Evolutionary conservation across 2,797 vertebrate species (phyloP).

Genomic region (Coregonus suidteri): DNA sequence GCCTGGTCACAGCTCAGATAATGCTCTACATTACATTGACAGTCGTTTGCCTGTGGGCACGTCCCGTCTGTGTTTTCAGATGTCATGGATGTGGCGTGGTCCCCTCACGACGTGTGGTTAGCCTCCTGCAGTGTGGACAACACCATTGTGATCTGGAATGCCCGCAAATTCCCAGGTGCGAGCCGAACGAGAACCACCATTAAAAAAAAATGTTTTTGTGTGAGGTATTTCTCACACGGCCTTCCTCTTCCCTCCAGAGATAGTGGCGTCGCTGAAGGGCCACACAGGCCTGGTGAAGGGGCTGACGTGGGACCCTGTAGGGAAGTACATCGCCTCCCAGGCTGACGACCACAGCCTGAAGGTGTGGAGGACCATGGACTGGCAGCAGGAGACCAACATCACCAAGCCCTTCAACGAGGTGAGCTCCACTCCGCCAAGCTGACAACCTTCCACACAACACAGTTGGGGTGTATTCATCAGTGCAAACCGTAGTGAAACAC

Average conservation of each 20-base stretch:
- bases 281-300: slow-evolving; percentile 97
- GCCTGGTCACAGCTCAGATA: not conserved
- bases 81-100: slow-evolving; percentile 99
- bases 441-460: not conserved
- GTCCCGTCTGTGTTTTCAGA: slow-evolving; percentile 71
- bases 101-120: slow-evolving; percentile 95
- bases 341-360: slow-evolving; percentile 96
- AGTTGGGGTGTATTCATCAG: not conserved
- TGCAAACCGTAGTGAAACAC: not conserved
- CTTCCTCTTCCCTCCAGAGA: slow-evolving; percentile 75
- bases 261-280: slow-evolving; percentile 89
- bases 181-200: not conserved
- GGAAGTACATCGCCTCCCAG: slow-evolving; percentile 97
- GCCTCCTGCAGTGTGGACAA: slow-evolving; percentile 99
- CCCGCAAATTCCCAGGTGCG: slow-evolving; percentile 94
- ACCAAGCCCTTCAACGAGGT: slow-evolving; percentile 97
- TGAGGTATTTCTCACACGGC: not conserved
- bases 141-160: slow-evolving; percentile 98
- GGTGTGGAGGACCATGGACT: slow-evolving; percentile 98
- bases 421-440: not conserved
- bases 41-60: not conserved
- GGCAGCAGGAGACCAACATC: slow-evolving; percentile 96
- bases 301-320: slow-evolving; percentile 97
- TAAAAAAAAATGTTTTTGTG: not conserved
- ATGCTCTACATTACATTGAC: not conserved